These are phyloP conservation scores for Campylomormyrus numenius DNA, from an alignment of 2,113 vertebrate genomes.

Conservation along the genomic window DNA sequence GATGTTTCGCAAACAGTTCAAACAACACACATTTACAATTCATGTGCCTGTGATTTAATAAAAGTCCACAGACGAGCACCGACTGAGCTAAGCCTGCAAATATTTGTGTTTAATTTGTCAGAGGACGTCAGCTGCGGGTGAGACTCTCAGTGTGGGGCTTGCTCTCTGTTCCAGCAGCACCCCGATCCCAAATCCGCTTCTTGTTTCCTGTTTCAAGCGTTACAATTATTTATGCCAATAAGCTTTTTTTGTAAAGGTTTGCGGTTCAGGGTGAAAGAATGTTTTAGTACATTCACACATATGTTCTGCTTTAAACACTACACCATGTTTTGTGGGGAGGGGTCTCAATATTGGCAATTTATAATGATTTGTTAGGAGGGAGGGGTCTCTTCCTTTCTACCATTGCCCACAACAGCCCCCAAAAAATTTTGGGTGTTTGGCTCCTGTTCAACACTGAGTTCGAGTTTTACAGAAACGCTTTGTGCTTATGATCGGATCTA, in stretches of 20 bases:
- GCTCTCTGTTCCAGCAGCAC: not conserved
- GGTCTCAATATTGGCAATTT: not conserved
- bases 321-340: not conserved
- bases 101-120: constrained; percentile 18
- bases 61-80: not conserved
- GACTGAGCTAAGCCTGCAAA: not conserved
- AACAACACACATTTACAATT: not conserved
- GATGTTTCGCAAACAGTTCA: not conserved
- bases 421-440: not conserved
- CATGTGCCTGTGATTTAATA: constrained; percentile 12
- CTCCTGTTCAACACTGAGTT: not conserved
- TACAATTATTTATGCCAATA: not conserved
- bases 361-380: not conserved
- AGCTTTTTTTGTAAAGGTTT: not conserved
- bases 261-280: not conserved
- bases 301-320: not conserved
- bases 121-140: not conserved
- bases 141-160: not conserved
- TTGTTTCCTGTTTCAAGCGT: not conserved
- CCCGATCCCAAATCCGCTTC: not conserved
- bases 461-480: not conserved
- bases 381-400: not conserved
- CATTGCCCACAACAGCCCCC: not conserved
- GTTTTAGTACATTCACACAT: not conserved
- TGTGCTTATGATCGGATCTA: not conserved